Evolutionary conservation across 1,140 invertebrate genomes (phyloP).

Genomic region (Zeugodacus cucurbitae): DNA sequence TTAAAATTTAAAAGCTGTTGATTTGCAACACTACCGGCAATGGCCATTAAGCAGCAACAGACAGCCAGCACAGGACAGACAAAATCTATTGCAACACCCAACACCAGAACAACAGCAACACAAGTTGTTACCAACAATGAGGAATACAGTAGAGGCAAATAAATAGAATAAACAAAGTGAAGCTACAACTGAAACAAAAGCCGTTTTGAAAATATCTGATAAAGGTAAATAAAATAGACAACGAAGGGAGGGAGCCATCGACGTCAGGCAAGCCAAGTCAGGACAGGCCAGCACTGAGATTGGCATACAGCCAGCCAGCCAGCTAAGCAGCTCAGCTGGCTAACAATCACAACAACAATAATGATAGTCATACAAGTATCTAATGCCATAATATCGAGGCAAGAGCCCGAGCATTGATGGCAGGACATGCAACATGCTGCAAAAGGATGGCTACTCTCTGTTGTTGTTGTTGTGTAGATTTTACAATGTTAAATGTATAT

Average conservation of each 20-base stretch:
- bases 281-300: neutral
- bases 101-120: neutral
- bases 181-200: slow-evolving; percentile 33
- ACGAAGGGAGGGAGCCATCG: neutral
- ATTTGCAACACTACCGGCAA: slow-evolving; percentile 25
- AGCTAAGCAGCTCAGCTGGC: neutral
- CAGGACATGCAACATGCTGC: neutral
- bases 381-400: neutral
- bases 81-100: neutral
- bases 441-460: neutral
- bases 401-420: neutral
- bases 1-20: slow-evolving; percentile 38
- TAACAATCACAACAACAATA: slow-evolving; percentile 16
- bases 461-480: neutral
- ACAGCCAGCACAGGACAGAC: neutral
- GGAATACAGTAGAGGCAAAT: neutral
- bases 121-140: neutral
- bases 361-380: neutral
- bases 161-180: slow-evolving; percentile 1
- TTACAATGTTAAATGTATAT: neutral
- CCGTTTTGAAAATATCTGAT: slow-evolving; percentile 20
- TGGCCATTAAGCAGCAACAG: neutral
- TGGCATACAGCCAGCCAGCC: neutral
- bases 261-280: neutral
- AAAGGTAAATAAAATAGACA: neutral